Evolutionary conservation across 2,113 vertebrate species (phyloP).

Genomic region (Microtus montanus): DNA sequence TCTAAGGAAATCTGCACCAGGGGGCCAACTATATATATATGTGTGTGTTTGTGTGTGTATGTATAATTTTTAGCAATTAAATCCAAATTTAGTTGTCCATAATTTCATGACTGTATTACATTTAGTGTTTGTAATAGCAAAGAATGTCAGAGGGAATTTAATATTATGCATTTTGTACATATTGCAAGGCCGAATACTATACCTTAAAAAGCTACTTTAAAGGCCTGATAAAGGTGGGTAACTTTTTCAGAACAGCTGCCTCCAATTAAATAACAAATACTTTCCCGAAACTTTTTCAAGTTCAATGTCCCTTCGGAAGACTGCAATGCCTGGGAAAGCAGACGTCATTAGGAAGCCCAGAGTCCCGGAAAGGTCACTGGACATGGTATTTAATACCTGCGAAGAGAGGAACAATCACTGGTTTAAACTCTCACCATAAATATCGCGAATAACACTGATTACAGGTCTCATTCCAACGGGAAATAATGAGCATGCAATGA

Average conservation of each 20-base stretch:
- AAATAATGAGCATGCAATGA: slow-evolving; percentile 73
- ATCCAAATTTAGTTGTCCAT: slow-evolving; percentile 53
- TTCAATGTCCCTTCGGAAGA: slow-evolving; percentile 46
- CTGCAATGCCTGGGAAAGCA: slow-evolving; percentile 64
- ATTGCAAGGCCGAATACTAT: slow-evolving; percentile 60
- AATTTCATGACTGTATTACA: slow-evolving; percentile 37
- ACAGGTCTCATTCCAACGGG: slow-evolving; percentile 73
- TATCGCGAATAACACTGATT: slow-evolving; percentile 79
- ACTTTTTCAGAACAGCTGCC: slow-evolving; percentile 72
- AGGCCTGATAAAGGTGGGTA: slow-evolving; percentile 53
- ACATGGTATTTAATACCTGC: slow-evolving; percentile 78
- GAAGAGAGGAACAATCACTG: slow-evolving; percentile 68
- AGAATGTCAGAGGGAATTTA: slow-evolving; percentile 49
- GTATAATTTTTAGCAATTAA: slow-evolving; percentile 52
- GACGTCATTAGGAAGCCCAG: slow-evolving; percentile 67
- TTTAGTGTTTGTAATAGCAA: slow-evolving; percentile 53
- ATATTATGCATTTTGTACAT: slow-evolving; percentile 39
- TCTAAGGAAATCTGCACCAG: slow-evolving; percentile 41
- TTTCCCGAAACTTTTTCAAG: slow-evolving; percentile 49
- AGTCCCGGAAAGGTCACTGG: slow-evolving; percentile 69
- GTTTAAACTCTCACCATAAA: slow-evolving; percentile 74
- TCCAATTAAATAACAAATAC: slow-evolving; percentile 69
- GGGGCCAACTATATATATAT: neutral
- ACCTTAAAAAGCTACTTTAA: slow-evolving; percentile 55
- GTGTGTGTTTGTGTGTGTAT: too few species aligned